phyloP scores from a whole-genome alignment of 2,888 invertebrate genomes.

The Lasioglossum marginatum region DNA sequence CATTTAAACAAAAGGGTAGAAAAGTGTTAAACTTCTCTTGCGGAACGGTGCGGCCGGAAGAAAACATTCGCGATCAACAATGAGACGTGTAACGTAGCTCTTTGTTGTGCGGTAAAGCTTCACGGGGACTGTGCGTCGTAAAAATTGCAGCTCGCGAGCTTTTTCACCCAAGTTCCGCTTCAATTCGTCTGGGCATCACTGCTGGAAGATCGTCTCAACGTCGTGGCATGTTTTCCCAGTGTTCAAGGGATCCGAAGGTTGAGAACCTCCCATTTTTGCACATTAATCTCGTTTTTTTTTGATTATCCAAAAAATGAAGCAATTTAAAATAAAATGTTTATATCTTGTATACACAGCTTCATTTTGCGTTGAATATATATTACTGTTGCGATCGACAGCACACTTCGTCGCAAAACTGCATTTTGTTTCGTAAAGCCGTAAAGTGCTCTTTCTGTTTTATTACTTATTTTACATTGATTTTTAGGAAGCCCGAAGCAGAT shows the following conservation, averaged over 20 bases:
- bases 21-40: constrained; percentile 37
- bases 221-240: constrained; percentile 68
- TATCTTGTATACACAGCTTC: background rate
- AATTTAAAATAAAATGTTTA: constrained; percentile 25
- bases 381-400: constrained; percentile 14
- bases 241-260: constrained; percentile 71
- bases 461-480: constrained; percentile 41
- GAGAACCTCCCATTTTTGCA: constrained; percentile 77
- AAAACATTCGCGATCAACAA: constrained; percentile 36
- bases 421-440: background rate
- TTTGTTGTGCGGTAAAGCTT: constrained; percentile 32
- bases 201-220: constrained; percentile 70
- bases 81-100: constrained; percentile 33
- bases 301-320: constrained; percentile 36
- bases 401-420: constrained; percentile 12
- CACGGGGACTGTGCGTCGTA: constrained; percentile 9
- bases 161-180: constrained; percentile 45
- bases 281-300: constrained; percentile 54
- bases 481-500: constrained; percentile 30
- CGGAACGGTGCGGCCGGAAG: constrained; percentile 9
- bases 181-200: constrained; percentile 75
- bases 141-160: constrained; percentile 21
- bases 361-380: background rate
- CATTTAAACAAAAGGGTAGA: constrained; percentile 74
- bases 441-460: background rate